phyloP scores from a whole-genome alignment of 2,888 invertebrate species.

The Drosophila niveifrons region DNA sequence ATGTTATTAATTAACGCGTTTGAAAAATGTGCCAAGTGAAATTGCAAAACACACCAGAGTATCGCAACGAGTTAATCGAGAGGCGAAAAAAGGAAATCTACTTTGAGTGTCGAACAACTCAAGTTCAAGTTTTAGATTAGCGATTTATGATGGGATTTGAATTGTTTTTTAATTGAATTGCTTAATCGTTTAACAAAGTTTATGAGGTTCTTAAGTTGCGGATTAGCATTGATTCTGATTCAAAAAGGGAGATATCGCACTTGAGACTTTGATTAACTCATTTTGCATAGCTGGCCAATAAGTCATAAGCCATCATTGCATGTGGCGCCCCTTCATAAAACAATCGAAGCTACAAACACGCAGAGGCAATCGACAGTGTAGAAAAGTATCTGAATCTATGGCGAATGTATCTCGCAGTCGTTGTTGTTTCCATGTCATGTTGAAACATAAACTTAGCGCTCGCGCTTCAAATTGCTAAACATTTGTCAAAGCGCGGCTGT shows the following conservation, averaged over 20 bases:
- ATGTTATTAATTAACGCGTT: slow-evolving; percentile 42
- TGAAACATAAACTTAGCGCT: slow-evolving; percentile 57
- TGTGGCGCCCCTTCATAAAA: background rate
- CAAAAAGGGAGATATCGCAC: background rate
- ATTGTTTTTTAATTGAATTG: slow-evolving; percentile 6
- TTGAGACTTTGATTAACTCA: slow-evolving; percentile 1
- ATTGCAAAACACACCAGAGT: slow-evolving; percentile 32
- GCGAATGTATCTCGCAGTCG: slow-evolving; percentile 10
- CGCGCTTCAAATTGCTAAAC: slow-evolving; percentile 48
- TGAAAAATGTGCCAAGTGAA: slow-evolving; percentile 36
- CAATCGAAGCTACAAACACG: slow-evolving; percentile 26
- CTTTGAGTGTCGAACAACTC: slow-evolving; percentile 2
- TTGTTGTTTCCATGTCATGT: slow-evolving; percentile 36
- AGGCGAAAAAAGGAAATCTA: background rate
- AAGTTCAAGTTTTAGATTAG: slow-evolving; percentile 12
- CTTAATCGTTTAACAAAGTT: no score
- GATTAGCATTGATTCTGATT: slow-evolving; percentile 10
- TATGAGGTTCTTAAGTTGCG: slow-evolving; percentile 9
- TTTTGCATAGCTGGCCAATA: slow-evolving; percentile 1
- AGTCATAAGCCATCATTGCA: background rate
- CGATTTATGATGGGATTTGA: slow-evolving; percentile 11
- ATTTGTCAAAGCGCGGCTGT: slow-evolving; percentile 38
- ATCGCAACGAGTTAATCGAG: slow-evolving; percentile 40
- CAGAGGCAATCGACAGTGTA: slow-evolving; percentile 12
- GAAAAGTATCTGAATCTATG: slow-evolving; percentile 6